Conservation (phyloP, 2,888 invertebrate genomes). For the Hirtodrosophila duncani region DNA sequence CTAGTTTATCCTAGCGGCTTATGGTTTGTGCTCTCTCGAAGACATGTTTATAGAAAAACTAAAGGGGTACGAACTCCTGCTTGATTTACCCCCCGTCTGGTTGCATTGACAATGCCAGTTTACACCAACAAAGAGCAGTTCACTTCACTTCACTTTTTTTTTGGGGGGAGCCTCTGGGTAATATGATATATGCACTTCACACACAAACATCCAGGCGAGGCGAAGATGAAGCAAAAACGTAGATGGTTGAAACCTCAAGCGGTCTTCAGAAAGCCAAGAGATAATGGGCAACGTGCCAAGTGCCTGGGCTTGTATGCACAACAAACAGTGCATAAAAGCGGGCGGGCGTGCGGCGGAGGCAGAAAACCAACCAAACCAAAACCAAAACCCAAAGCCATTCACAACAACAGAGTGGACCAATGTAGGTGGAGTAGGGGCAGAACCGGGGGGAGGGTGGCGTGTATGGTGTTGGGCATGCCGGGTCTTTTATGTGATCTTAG, state of each 20-base stretch:
- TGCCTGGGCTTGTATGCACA: conserved; percentile 41
- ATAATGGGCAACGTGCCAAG: conserved; percentile 73
- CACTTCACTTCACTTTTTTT: too few relatives aligned
- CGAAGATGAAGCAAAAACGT: background rate
- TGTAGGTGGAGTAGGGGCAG: conserved; percentile 8
- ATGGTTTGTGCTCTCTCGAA: conserved; percentile 40
- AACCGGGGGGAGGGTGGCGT: background rate
- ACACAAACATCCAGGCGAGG: too few relatives aligned
- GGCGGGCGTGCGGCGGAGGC: conserved; percentile 28
- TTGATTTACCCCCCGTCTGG: too few relatives aligned
- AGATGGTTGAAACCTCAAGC: background rate
- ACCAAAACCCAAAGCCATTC: conserved; percentile 46
- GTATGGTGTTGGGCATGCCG: conserved; percentile 52
- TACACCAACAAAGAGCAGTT: too few relatives aligned
- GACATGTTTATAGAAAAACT: too few relatives aligned
- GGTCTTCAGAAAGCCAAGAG: conserved; percentile 39
- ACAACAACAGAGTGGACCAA: conserved; percentile 34
- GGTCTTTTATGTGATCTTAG: conserved; percentile 68
- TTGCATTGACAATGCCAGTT: conserved; percentile 39
- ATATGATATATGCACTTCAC: conserved; percentile 64
- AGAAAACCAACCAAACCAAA: too few relatives aligned
- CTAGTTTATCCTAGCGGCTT: conserved; percentile 42
- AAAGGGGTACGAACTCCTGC: too few relatives aligned
- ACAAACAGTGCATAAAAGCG: conserved; percentile 67
- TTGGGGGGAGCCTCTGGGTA: conserved; percentile 35